Evolutionary conservation across 92 coral and sea anemone genomes (phyloP).

Genomic region (Bergia sp.): DNA sequence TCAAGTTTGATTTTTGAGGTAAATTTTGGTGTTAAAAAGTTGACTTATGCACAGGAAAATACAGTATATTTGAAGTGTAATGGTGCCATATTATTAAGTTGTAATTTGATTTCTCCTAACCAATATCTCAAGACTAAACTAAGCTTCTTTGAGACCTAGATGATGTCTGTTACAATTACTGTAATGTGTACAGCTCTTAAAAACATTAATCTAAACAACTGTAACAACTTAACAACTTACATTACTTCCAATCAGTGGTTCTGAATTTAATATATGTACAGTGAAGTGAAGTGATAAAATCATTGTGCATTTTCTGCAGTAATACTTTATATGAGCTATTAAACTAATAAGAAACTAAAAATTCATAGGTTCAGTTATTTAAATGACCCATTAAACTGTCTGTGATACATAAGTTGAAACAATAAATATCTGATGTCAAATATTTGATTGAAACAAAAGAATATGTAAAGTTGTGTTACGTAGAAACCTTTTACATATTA

Average conservation of each 20-base stretch:
- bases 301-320: background rate
- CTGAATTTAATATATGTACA: background rate
- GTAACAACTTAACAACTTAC: too few species aligned
- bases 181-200: background rate
- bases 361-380: too few species aligned
- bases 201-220: background rate
- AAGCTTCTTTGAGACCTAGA: background rate
- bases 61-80: background rate
- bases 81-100: background rate
- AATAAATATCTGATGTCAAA: background rate
- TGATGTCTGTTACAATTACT: background rate
- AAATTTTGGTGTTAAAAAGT: too few species aligned
- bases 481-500: background rate
- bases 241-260: background rate
- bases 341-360: background rate
- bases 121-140: background rate
- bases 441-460: background rate
- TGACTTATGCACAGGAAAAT: too few species aligned
- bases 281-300: background rate
- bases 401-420: background rate
- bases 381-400: background rate
- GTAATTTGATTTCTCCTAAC: background rate
- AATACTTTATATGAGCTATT: background rate
- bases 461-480: background rate
- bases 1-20: too few species aligned